Percentiles rank a stretch among this genome's conserved stretches.
phyloP scores from a whole-genome alignment of 2,113 vertebrate species.

The Echinops telfairi region DNA sequence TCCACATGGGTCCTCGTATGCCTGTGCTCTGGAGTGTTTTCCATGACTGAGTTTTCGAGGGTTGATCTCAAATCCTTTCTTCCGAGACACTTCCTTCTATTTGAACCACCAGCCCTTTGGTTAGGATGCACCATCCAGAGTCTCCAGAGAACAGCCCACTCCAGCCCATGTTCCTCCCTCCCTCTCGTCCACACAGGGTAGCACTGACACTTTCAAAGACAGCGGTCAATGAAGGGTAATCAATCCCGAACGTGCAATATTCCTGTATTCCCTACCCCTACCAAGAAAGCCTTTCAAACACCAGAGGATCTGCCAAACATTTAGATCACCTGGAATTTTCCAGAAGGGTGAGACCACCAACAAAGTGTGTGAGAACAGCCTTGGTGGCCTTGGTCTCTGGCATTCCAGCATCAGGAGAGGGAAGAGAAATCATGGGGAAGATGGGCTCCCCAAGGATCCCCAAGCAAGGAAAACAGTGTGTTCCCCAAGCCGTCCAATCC shows the following conservation, averaged over 20 bases:
- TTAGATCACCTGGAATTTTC: not conserved
- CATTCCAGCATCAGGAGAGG: not conserved
- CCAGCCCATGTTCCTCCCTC: not conserved
- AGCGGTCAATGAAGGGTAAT: not conserved
- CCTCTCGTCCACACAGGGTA: not conserved
- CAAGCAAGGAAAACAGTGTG: not conserved
- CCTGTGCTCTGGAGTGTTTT: not conserved
- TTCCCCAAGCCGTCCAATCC: not conserved
- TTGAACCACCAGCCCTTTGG: not conserved
- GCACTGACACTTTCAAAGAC: not conserved
- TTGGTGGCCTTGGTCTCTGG: not conserved
- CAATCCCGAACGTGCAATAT: not conserved
- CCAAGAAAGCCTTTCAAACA: not conserved
- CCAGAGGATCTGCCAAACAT: not conserved
- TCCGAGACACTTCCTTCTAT: not conserved
- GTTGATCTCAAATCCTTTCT: not conserved
- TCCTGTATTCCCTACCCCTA: not conserved
- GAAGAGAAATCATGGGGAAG: not conserved
- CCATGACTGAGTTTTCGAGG: no score
- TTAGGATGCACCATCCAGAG: no score
- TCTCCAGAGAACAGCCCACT: not conserved
- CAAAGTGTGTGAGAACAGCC: not conserved
- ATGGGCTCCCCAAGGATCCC: not conserved
- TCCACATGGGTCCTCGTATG: not conserved
- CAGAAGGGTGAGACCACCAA: not conserved